Base-by-base conservation (phyloP, 2,113 vertebrate species). In the Psilopogon haemacephalus region DNA sequence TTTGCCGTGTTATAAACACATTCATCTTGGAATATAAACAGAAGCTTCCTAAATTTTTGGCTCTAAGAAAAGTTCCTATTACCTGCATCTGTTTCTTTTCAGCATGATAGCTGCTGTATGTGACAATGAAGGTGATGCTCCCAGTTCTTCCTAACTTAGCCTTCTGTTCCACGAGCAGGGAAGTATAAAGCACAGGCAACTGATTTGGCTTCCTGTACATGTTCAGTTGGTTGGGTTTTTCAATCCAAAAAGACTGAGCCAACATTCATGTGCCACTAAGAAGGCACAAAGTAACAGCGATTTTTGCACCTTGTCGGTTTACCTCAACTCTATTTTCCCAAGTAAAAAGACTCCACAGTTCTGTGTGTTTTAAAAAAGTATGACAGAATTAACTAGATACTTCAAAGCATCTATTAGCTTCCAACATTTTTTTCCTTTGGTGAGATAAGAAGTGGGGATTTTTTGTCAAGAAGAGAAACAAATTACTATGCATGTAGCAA, bases 141-240 rank as follows among this genome's bases (percentile, higher is more conserved):
- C 8, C 50, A 62, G n/a, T n/a, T 86, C 68, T 76, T 79, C 16
- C 32, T n/a, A 80, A 30, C 59, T 64, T 30, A 77, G 37, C 19
- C 27, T 18, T 54, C 23, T 15, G 24, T 9, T 27, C 71, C 6
- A 4, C 2, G 12, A 0, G 0, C n/a, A 46, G 12, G 3, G 27
- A 73, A 76, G 4, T 1, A 37, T 5, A 75, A 81, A 92, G n/a
- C 3, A 2, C n/a, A 84, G 23, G 13, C 28, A 46, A 27, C 1
- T 69, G n/a, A 26, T 6, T 42, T 35, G 16, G 28, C n/a, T 76
- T 94, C 69, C 59, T 46, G 30, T 32, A 48, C 11, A 21, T 1
- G 0, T 60, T 64, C 60, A 50, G 20, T 32, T 87, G 19, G 5
- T 72, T 77, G 12, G 0, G 1, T 13, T 59, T 76, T 40, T 20